Evolutionary conservation across 2,113 vertebrate species (phyloP).

Genomic region (Melozone crissalis): DNA sequence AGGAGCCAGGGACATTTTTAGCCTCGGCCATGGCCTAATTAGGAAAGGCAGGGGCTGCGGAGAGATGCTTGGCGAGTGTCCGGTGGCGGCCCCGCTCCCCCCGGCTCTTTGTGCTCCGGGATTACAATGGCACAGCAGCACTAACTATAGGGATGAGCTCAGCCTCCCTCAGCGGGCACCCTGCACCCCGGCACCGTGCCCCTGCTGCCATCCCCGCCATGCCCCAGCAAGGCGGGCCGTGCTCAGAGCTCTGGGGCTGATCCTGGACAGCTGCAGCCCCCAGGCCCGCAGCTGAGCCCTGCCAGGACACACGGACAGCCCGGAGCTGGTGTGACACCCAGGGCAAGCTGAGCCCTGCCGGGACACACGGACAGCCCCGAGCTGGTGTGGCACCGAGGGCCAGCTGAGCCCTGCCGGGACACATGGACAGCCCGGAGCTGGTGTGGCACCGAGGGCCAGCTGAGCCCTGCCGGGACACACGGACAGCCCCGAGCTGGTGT

Average conservation of each 20-base stretch:
- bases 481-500: too few relatives aligned
- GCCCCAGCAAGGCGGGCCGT: neutral
- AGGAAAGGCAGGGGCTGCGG: conserved; percentile 66
- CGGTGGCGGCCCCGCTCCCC: neutral
- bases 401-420: neutral
- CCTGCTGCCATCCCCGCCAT: neutral
- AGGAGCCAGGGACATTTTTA: conserved; percentile 47
- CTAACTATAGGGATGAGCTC: conserved; percentile 74
- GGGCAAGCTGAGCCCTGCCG: too few relatives aligned
- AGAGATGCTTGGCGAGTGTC: conserved; percentile 63
- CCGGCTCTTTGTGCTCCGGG: conserved; percentile 67
- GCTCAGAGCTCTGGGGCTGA: neutral
- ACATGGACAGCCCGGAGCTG: neutral
- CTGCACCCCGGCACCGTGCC: fast-evolving
- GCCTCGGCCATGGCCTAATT: conserved; percentile 69
- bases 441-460: fast-evolving
- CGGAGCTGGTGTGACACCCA: neutral
- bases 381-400: neutral
- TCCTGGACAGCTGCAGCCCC: conserved; percentile 11
- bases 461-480: too few relatives aligned
- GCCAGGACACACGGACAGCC: neutral
- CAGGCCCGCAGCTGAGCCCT: too few relatives aligned
- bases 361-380: neutral
- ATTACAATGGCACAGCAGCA: conserved; percentile 62
- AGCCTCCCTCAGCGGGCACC: neutral